Evolutionary conservation across 2,113 vertebrate genomes (phyloP), one percentile per base, ranked within the genome.

Genomic region (Spea multiplicata): DNA sequence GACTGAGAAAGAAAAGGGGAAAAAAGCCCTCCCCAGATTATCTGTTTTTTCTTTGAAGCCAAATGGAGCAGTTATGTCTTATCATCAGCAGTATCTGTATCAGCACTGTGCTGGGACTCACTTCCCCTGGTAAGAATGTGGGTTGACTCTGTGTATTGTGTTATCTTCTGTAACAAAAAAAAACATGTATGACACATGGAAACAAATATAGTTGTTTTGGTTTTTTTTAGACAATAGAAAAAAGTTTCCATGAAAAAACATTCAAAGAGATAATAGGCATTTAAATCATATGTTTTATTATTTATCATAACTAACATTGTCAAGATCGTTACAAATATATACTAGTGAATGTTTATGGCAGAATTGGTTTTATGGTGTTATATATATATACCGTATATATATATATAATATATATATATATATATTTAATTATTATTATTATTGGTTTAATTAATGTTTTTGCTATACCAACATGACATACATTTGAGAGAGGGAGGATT

Each of bases 31-130:
- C 77, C 77, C 71, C 77, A 70, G 14, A 50, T 47, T 2, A 30
- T 30, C 16, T 50, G 8, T n/a, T 70, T 46, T n/a, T 71, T 49
- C 16, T 80, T 73, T 73, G 62, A 80, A 66, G 77, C 55, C 50
- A 67, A 59, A 73, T 80, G 77, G 71, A 73, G 61, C 62, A 8
- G 66, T 67, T 80, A 14, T 50, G 52, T 49, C 64, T 80, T 80
- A 80, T 80, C 77, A 44, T 61, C 45, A 53, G 7, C n/a, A 46
- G 71, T 73, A 80, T 80, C 77, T 80, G 77, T 73, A 71, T 80
- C 77, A 80, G 62, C 62, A 49, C 52, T 59, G 64, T 50, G 10
- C 64, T 68, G 45, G 44, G 62, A 30, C 12, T 44, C 55, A n/a
- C 12, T 53, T 9, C 16, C 5, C 8, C 12, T 57, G 77, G 77